phyloP scores from a whole-genome alignment of 2,797 vertebrate genomes.

The Anableps anableps region DNA sequence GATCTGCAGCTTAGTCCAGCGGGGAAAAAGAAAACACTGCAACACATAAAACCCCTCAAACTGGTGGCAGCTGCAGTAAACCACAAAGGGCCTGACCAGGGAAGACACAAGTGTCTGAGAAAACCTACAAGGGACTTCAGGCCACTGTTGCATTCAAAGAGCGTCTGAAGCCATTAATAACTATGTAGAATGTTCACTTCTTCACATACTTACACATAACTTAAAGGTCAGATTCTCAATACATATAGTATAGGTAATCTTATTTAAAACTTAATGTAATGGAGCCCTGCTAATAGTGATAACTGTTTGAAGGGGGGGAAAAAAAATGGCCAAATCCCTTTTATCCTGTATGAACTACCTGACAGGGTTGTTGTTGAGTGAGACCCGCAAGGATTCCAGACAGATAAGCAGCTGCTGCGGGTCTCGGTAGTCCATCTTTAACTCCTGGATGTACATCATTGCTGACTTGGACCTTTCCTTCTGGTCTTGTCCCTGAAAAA shows the following conservation, averaged over 20 bases:
- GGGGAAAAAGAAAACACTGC: neutral
- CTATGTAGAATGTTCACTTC: neutral
- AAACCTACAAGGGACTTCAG: neutral
- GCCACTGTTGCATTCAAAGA: neutral
- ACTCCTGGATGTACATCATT: slow-evolving; percentile 90
- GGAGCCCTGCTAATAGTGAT: neutral
- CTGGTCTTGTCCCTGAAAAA: slow-evolving; percentile 85
- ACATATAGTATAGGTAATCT: neutral
- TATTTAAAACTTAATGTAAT: neutral
- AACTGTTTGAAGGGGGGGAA: neutral
- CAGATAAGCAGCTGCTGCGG: slow-evolving; percentile 82
- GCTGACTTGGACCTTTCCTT: slow-evolving; percentile 90
- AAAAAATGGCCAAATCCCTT: neutral
- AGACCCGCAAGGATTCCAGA: slow-evolving; percentile 91
- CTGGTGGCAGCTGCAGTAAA: neutral
- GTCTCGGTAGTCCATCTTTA: slow-evolving; percentile 85
- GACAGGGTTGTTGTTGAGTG: slow-evolving; percentile 94
- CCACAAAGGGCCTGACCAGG: neutral
- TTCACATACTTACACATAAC: neutral
- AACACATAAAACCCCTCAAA: neutral
- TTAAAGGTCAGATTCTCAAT: neutral
- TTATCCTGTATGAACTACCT: slow-evolving; percentile 77
- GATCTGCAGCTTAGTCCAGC: neutral
- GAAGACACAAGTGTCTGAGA: neutral
- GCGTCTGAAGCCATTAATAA: neutral